Conservation (phyloP, 2,888 invertebrate genomes). For the Physocephala rufipes region DNA sequence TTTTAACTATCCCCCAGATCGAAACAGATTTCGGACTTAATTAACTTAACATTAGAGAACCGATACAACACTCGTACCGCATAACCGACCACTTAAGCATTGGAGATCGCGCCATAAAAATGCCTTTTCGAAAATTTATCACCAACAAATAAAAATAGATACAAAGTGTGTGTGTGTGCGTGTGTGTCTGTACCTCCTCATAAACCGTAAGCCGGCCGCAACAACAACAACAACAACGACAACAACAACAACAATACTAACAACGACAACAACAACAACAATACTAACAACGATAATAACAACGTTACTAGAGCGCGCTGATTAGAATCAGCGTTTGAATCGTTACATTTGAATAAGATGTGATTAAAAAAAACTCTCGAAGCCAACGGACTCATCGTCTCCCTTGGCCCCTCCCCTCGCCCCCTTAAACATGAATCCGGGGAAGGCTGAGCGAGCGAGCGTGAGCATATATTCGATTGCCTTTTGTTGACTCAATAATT, state of each 20-base stretch:
- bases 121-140: constrained; percentile 34
- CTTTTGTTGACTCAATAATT: constrained; percentile 63
- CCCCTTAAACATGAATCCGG: neutral
- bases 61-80: constrained; percentile 13
- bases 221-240: no score
- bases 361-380: constrained; percentile 33
- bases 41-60: constrained; percentile 30
- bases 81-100: constrained; percentile 29
- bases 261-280: no score
- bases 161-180: neutral
- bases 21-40: constrained; percentile 20
- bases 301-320: constrained; percentile 18
- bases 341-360: constrained; percentile 29
- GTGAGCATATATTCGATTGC: constrained; percentile 39
- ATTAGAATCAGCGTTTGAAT: constrained; percentile 32
- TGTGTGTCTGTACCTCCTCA: constrained; percentile 6
- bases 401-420: constrained; percentile 1
- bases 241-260: no score
- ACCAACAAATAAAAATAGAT: constrained; percentile 15
- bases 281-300: no score
- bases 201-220: neutral
- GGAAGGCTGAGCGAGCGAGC: constrained; percentile 20
- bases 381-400: constrained; percentile 39
- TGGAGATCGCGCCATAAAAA: constrained; percentile 27
- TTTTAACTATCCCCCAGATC: constrained; percentile 10